Conservation (phyloP, 2,113 vertebrate species). For the Ginglymostoma cirratum region DNA sequence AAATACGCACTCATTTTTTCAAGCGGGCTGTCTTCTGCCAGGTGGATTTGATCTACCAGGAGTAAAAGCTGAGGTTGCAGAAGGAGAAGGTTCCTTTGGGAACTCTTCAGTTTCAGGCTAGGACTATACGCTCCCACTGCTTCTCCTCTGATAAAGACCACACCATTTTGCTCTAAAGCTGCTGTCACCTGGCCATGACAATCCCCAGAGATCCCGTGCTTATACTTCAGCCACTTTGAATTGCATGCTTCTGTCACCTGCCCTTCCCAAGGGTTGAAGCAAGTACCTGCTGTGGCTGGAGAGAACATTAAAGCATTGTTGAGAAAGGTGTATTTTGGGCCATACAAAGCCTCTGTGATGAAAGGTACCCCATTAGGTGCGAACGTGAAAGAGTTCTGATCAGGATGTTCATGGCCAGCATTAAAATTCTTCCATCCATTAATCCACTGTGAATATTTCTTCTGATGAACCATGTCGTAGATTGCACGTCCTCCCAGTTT, state of each 20-base stretch:
- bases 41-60: slow-evolving; percentile 81
- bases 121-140: slow-evolving; percentile 75
- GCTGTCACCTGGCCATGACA: slow-evolving; percentile 76
- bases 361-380: slow-evolving; percentile 87
- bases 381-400: slow-evolving; percentile 95
- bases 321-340: slow-evolving; percentile 88
- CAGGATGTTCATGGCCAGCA: slow-evolving; percentile 90
- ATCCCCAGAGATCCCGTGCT: slow-evolving; percentile 75
- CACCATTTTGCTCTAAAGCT: slow-evolving; percentile 64
- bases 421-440: slow-evolving; percentile 96
- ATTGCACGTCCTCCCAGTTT: slow-evolving; percentile 95
- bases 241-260: slow-evolving; percentile 91
- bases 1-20: slow-evolving; percentile 79
- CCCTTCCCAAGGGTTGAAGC: slow-evolving; percentile 89
- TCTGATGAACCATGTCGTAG: slow-evolving; percentile 88
- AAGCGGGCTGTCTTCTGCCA: slow-evolving; percentile 70
- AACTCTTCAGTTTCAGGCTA: slow-evolving; percentile 69
- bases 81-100: slow-evolving; percentile 84
- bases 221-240: slow-evolving; percentile 95
- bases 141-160: slow-evolving; percentile 90
- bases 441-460: slow-evolving; percentile 91
- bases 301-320: slow-evolving; percentile 89
- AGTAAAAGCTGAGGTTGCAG: slow-evolving; percentile 87
- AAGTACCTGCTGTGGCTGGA: slow-evolving; percentile 66
- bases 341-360: slow-evolving; percentile 91